Evolutionary conservation across 1,140 invertebrate species (phyloP).

Genomic region (Solenopsis fugax): DNA sequence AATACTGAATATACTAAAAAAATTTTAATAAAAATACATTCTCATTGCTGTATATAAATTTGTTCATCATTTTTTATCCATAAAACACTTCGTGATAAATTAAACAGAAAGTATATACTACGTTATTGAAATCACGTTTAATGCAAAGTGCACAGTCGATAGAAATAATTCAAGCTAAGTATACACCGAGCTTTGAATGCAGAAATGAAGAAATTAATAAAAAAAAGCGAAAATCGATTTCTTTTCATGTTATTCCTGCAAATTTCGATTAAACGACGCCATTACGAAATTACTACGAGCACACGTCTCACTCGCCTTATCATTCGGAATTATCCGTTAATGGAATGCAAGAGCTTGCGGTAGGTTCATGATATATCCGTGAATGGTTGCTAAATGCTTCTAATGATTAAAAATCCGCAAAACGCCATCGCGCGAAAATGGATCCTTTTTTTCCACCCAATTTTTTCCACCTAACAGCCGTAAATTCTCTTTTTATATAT

Average conservation of each 20-base stretch:
- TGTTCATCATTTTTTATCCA: neutral
- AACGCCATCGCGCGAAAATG: neutral
- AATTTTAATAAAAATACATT: neutral
- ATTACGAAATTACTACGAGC: conserved; percentile 60
- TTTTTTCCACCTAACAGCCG: neutral
- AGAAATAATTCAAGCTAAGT: neutral
- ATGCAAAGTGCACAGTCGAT: neutral
- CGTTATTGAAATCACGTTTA: conserved; percentile 27
- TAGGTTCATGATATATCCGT: neutral
- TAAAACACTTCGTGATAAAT: conserved; percentile 14
- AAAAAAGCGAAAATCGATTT: conserved; percentile 5
- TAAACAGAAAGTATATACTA: neutral
- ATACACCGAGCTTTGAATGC: neutral
- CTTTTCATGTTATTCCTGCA: neutral
- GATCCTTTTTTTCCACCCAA: neutral
- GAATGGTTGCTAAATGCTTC: conserved; percentile 42
- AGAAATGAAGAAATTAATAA: neutral
- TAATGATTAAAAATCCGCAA: conserved; percentile 39
- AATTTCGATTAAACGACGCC: conserved; percentile 65
- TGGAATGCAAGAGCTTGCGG: neutral
- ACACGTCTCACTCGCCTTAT: conserved; percentile 15
- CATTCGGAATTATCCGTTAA: conserved; percentile 59
- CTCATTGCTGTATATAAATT: neutral
- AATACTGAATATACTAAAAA: neutral
- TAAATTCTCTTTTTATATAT: conserved; percentile 36